Conservation (phyloP, 2,797 vertebrate species). For the Megalops cyprinoides region DNA sequence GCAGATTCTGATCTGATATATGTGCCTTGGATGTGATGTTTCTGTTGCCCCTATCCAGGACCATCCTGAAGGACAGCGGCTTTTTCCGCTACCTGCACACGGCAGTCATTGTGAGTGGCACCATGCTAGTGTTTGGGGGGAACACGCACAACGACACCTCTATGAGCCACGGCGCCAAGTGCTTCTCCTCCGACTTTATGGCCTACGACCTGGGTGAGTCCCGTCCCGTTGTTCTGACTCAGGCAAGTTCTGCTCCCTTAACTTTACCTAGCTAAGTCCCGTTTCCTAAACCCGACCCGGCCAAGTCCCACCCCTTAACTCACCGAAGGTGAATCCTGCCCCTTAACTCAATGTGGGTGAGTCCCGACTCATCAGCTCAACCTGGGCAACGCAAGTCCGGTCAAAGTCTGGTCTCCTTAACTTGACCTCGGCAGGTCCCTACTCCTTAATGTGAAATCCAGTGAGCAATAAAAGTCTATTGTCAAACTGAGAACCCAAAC, state of each 20-base stretch:
- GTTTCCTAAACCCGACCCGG: not conserved
- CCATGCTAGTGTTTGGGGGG: slow-evolving; percentile 94
- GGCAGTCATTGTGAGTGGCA: slow-evolving; percentile 87
- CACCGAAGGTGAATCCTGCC: not conserved
- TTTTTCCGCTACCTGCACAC: slow-evolving; percentile 96
- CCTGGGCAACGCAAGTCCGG: not conserved
- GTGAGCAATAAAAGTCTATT: no score
- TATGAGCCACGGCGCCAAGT: slow-evolving; percentile 96
- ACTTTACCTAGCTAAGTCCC: not conserved
- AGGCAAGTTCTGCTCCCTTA: not conserved
- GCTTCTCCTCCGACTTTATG: slow-evolving; percentile 97
- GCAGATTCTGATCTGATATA: no score
- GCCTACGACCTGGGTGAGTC: slow-evolving; percentile 90
- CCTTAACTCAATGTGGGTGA: not conserved
- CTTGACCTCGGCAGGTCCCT: no score
- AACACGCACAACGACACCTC: slow-evolving; percentile 99
- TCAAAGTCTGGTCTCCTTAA: not conserved
- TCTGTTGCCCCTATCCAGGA: slow-evolving; percentile 70
- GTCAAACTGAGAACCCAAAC: no score
- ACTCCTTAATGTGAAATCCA: no score
- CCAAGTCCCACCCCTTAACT: not conserved
- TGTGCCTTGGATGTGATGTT: not conserved
- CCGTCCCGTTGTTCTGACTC: no score
- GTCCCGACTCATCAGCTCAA: not conserved
- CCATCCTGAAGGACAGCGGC: slow-evolving; percentile 88